Conservation (phyloP, 2,888 invertebrate genomes). For the Aphidoletes aphidimyza region DNA sequence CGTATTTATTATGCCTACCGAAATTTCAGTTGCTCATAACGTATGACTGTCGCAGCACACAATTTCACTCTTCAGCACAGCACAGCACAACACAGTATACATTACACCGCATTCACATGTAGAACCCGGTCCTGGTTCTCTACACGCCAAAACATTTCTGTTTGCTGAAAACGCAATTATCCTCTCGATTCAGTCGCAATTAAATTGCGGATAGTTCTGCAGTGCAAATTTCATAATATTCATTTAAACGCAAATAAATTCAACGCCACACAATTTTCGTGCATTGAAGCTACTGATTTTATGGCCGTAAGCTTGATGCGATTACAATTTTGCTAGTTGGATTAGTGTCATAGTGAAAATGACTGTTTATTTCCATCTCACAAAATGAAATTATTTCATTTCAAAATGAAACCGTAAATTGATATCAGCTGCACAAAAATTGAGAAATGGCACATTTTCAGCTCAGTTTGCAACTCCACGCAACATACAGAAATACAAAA, state of each 20-base stretch:
- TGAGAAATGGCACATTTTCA: not conserved
- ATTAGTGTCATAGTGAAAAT: not conserved
- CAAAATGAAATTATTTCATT: not conserved
- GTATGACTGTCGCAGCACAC: conserved; percentile 27
- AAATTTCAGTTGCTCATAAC: not conserved
- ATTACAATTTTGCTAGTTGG: not conserved
- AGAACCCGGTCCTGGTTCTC: too few species aligned
- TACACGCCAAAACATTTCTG: too few species aligned
- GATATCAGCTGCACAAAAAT: not conserved
- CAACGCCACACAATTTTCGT: not conserved
- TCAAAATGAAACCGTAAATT: not conserved
- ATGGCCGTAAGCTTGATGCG: not conserved
- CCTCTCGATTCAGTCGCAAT: not conserved
- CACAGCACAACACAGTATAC: too few species aligned
- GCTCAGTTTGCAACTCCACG: not conserved
- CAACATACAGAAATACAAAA: too few species aligned
- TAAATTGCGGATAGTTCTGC: conserved; percentile 18
- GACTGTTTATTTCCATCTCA: not conserved
- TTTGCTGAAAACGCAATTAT: conserved; percentile 18
- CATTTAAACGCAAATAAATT: not conserved
- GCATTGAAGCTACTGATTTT: not conserved
- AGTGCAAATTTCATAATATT: not conserved
- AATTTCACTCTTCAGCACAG: too few species aligned
- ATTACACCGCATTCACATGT: too few species aligned
- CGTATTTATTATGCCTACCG: conserved; percentile 9